Base-by-base conservation (phyloP, 2,888 invertebrate genomes). In the Lasioglossum leucozonium region DNA sequence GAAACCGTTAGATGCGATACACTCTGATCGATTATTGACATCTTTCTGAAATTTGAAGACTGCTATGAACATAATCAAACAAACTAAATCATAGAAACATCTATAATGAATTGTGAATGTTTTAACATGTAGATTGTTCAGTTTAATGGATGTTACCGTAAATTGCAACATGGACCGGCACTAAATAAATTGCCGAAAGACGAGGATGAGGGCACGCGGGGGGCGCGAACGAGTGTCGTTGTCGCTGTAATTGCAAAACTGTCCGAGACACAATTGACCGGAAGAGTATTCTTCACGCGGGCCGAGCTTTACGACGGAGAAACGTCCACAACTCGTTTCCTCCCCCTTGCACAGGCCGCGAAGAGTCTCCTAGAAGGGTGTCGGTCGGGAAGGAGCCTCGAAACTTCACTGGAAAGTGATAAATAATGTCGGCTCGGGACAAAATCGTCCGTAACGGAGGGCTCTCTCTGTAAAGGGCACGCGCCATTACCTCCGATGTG, bases 401-500 rank as follows among this genome's bases (percentile, higher is more conserved):
- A 87, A 83, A 90, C 80, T 85, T 89, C 82, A 78, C 82, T 89
- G 85, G 91, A 88, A 90, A 88, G 89, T 90, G 91, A 93, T 92
- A 93, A 93, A 93, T 93, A 93, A 92, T 89, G 91, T 87, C 91
- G 86, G 86, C 90, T 90, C 88, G 87, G 87, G 92, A 90, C 90
- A 93, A 93, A 93, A 93, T 93, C 92, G 91, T 90, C 91, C 92
- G 91, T 92, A 92, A 94, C 93, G 92, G 92, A 92, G 93, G 93
- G 92, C 87, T 86, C 87, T 88, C 87, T 86, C 51, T 51, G 86
- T 88, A 88, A 89, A 91, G 89, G 88, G 91, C 90, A 93, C 94
- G 92, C 92, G 92, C 93, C 94, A 94, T 94, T 94, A 94, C 93
- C 93, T 92, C 92, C 91, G 93, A 91, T 88, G 89, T 89, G 91